phyloP scores from a whole-genome alignment of 2,888 invertebrate genomes.

The Uloborus plumipes region DNA sequence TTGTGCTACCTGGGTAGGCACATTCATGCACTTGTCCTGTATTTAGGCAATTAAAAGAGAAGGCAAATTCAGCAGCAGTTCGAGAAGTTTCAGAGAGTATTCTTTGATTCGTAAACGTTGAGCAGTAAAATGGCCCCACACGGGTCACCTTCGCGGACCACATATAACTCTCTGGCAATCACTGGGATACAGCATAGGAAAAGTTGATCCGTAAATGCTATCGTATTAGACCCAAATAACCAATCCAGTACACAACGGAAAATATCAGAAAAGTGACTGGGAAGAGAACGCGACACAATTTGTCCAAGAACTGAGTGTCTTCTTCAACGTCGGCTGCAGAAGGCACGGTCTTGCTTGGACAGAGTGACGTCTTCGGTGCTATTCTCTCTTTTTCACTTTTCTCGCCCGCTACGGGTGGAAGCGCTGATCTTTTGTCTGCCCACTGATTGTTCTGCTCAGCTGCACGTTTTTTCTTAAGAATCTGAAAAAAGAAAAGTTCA shows the following conservation, averaged over 20 bases:
- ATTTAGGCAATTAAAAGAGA: no score
- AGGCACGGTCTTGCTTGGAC: background rate
- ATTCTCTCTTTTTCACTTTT: background rate
- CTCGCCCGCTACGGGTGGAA: background rate
- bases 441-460: background rate
- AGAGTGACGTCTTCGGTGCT: background rate
- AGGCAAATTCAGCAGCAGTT: no score
- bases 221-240: background rate
- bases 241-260: conserved; percentile 23
- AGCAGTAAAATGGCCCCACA: no score
- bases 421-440: background rate
- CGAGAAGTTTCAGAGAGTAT: no score
- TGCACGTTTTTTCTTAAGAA: background rate
- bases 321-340: background rate
- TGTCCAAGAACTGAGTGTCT: conserved; percentile 17
- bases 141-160: no score
- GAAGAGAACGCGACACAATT: conserved; percentile 8
- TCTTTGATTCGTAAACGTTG: no score
- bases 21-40: no score
- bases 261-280: conserved; percentile 17
- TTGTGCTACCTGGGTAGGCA: no score
- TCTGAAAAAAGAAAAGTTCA: no score
- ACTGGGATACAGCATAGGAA: no score
- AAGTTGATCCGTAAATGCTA: background rate
- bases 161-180: no score